Percentiles rank a stretch among this genome's conserved stretches.
Conservation (phyloP, 2,113 vertebrate genomes). For the Mus pahari region DNA sequence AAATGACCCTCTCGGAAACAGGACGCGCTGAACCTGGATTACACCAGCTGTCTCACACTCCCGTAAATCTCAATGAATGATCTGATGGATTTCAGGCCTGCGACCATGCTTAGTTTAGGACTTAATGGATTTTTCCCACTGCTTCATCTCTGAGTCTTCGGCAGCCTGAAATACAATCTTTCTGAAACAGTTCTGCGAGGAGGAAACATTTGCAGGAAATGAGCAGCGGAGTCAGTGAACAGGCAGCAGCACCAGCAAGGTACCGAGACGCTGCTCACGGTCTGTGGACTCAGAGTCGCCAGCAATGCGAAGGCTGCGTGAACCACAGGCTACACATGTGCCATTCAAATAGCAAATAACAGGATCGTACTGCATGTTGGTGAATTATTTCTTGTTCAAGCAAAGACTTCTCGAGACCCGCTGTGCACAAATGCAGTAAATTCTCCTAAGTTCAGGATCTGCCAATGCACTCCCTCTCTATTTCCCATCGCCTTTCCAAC, state of each 20-base stretch:
- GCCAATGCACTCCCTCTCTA: neutral
- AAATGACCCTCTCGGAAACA: conserved; percentile 51
- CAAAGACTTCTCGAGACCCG: conserved; percentile 57
- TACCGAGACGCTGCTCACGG: neutral
- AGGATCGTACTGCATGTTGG: conserved; percentile 42
- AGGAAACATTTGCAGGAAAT: conserved; percentile 28
- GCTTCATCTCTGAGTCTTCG: neutral
- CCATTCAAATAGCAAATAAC: conserved; percentile 28
- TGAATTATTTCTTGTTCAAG: conserved; percentile 57
- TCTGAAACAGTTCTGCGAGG: conserved; percentile 25
- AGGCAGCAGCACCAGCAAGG: conserved; percentile 14
- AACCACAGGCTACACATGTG: neutral
- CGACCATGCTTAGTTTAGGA: neutral
- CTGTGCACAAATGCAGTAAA: conserved; percentile 30
- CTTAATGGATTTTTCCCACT: conserved; percentile 54
- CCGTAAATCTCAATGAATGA: conserved; percentile 38
- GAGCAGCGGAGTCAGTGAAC: neutral
- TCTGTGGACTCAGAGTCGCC: conserved; percentile 33
- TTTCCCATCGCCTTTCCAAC: neutral
- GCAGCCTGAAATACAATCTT: conserved; percentile 23
- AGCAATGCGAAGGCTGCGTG: conserved; percentile 45
- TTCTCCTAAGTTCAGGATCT: conserved; percentile 32
- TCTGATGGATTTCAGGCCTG: conserved; percentile 59
- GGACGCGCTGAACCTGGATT: conserved; percentile 33
- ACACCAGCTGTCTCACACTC: neutral